Evolutionary conservation across 2,113 vertebrate genomes (phyloP), one percentile per base, ranked within the genome.

Genomic region (Burhinus bistriatus): DNA sequence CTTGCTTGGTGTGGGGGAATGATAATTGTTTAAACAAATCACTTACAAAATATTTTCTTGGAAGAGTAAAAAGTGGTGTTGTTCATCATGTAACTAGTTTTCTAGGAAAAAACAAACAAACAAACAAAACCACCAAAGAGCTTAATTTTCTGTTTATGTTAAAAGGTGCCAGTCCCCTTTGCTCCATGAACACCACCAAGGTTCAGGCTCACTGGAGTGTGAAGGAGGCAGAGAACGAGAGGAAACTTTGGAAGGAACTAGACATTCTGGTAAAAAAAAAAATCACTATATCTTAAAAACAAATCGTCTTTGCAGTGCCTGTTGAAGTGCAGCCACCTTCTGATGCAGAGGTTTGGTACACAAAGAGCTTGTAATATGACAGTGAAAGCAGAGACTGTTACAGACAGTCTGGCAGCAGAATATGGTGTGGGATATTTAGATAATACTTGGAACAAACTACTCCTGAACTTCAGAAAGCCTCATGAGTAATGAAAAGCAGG

Each of bases 141-240:
- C 49, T 38, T 66, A 69, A 55, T 85, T 91, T 93, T 95, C 21
- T 96, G 18, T 66, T 96, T 94, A 47, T 3, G 3, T 97, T 95
- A 54, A 58, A 97, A 99, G 99, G 93, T 99, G 99, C 96, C 99
- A 98, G 40, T 99, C 99, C 34, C 99, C 99, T 27, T 97, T 99
- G 51, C 98, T 99, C 52, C 99, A 99, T 3, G 99, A 99, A 92
- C 98, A 98, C 80, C 98, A 98, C 75, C 98, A 98, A 90, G 98
- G 98, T 85, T 97, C 98, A 23, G 97, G 98, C 87, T 95, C 98
- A 14, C 96, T 98, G 85, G 99, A 99, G 6, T 98, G 98, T 79
- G 99, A 99, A 66, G 98, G 98, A 86, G 94, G 98, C 96, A 97
- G 98, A 96, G 99, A 99, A 75, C 98, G 98, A 73, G 99, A 99